Base-by-base conservation (phyloP, 2,888 invertebrate species). In the Microplitis deprimator region DNA sequence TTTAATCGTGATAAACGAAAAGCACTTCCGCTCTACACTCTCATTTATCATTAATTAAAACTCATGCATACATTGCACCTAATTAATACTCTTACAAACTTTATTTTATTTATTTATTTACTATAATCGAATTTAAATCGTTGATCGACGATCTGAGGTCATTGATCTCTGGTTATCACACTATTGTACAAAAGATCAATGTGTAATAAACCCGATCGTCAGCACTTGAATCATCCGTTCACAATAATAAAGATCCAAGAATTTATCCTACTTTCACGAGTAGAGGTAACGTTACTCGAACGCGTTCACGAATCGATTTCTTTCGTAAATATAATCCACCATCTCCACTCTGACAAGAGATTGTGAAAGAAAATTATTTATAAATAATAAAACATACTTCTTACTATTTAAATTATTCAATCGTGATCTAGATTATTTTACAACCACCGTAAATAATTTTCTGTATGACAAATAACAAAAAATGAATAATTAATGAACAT, bases 221-320 rank as follows among this genome's bases (percentile, higher is more conserved):
- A 64, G 16, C 8, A 20, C 67, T 20, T 40, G 59, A 16, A 59
- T 38, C 68, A 68, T 75, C 75, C 29, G 29, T 29, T 75, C 61
- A 68, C 50, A 68, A 60, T 68, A 40, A 68, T 68, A 60, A 39
- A 67, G 10, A 59, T 68, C 50, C 6, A 68, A 62, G 75, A 75
- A 75, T 75, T 62, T 75, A 75, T 61, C 75, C 75, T 75, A 75
- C 75, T 75, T 75, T 75, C 75, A 70, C 70, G 50, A 59, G 13
- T 50, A 13, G 50, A 50, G 50, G 50, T 50, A 13, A 50, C 50
- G 50, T 50, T 50, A 50, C 13, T 50, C 50, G 50, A 50, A 13
- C 50, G 13, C 50, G 50, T 50, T 50, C 50, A 50, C 50, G 13
- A 50, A 50, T 50, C 50, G 50, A 50, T 50, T 50, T 50, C 50